Evolutionary conservation across 2,113 vertebrate genomes (phyloP), one percentile per base, ranked within the genome.

Genomic region (Sceloporus undulatus): DNA sequence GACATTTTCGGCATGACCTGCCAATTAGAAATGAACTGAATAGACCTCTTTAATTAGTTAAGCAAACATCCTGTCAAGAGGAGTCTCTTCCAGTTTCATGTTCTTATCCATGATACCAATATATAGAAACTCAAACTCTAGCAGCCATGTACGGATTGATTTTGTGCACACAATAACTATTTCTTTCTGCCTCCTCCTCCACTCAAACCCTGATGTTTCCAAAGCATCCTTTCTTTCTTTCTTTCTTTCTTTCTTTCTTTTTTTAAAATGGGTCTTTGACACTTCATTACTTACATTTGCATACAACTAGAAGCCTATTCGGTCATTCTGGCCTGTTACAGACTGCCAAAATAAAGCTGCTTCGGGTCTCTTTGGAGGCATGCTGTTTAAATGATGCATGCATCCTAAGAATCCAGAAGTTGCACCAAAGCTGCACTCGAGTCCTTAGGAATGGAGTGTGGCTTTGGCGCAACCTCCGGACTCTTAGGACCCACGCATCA

Each of bases 1-100:
- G 71, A 87, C 90, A 68, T 93, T 92, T 93, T 82, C 82, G 91
- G 89, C 82, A 73, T 86, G 29, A 89, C 23, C 78, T 91, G 80
- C 42, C 40, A 56, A 68, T 56, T 83, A 86, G 4, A 79, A 93
- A 85, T 85, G 73, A 93, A 92, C 87, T 7, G 11, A 91, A 90
- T 78, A 90, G 79, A 88, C 71, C 27, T 82, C 48, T 89, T 40
- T 80, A 82, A 85, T 65, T 93, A 79, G 73, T 80, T 88, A 90
- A 89, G 71, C 90, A 92, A 86, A 90, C 86, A 90, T 6, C 59
- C 27, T 91, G 85, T 29, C 25, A 77, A 7, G 54, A 52, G 10
- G 34, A 65, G 9, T 38, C 38, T 54, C 38, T 87, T 85, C 85
- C 89, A 91, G 85, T 87, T 27, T 73, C 38, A 21, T 13, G 73